Base-by-base conservation (phyloP, 1,140 invertebrate genomes). In the Gonatopus flavifemur region DNA sequence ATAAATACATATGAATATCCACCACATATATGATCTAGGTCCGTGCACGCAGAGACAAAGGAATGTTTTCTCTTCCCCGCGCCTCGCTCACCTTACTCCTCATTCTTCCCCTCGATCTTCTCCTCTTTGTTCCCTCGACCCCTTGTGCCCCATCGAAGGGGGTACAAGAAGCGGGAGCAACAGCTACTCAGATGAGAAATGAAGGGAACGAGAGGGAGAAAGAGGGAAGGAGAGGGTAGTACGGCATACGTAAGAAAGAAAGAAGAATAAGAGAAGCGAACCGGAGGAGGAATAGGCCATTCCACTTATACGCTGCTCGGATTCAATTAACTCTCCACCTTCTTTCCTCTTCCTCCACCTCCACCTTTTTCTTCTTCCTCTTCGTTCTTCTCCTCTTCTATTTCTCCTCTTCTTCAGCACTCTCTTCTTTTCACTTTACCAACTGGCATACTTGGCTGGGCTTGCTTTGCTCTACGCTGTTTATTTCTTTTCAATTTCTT, bases 1-100 rank as follows among this genome's bases (percentile, higher is more conserved):
- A n/a, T n/a, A n/a, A n/a, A n/a, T n/a, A n/a, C n/a, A n/a, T n/a
- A n/a, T n/a, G n/a, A n/a, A n/a, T n/a, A n/a, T n/a, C n/a, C n/a
- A n/a, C n/a, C n/a, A n/a, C n/a, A n/a, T n/a, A n/a, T n/a, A n/a
- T n/a, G n/a, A n/a, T n/a, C n/a, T n/a, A n/a, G n/a, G n/a, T n/a
- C n/a, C n/a, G n/a, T n/a, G n/a, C n/a, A n/a, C n/a, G n/a, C n/a
- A n/a, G n/a, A n/a, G n/a, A n/a, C n/a, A n/a, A n/a, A n/a, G 72
- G 72, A 77, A 75, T 75, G 67, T 72, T 71, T 77, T 76, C 76
- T 72, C 68, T 67, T 74, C 66, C 64, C 64, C 62, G n/a, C 55
- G 59, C 62, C 63, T 63, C 62, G 55, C 62, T 68, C 57, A 61
- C 69, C 64, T 69, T 72, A 65, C 73, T 72, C 69, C 67, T 72